A percentile compares a stretch with the other conserved stretches of the same genome.
Conservation (phyloP, 2,888 invertebrate genomes). For the Noctua janthina region DNA sequence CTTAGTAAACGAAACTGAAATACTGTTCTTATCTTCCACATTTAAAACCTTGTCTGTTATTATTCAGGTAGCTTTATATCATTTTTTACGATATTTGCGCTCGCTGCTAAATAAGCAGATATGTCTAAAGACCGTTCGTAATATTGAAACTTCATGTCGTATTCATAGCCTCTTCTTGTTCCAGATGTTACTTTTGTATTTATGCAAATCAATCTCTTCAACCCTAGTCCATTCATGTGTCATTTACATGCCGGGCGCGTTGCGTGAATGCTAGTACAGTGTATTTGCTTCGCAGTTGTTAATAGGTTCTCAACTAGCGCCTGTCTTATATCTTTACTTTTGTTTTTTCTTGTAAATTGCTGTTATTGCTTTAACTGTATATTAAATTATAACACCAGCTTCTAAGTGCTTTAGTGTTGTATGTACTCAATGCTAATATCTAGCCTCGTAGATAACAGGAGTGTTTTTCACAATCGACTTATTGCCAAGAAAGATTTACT, state of each 20-base stretch:
- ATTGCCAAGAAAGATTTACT: slow-evolving; percentile 85
- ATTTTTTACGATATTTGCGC: slow-evolving; percentile 35
- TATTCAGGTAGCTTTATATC: slow-evolving; percentile 28
- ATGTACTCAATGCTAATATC: slow-evolving; percentile 70
- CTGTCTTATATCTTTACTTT: slow-evolving; percentile 68
- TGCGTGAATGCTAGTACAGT: slow-evolving; percentile 52
- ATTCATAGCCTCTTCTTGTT: slow-evolving; percentile 54
- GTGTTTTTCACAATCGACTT: slow-evolving; percentile 85
- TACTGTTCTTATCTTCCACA: slow-evolving; percentile 52
- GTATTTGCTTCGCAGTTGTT: slow-evolving; percentile 49
- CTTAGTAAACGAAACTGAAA: slow-evolving; percentile 54
- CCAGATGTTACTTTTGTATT: slow-evolving; percentile 63
- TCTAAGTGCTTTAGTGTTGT: slow-evolving; percentile 72
- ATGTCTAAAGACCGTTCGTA: slow-evolving; percentile 36
- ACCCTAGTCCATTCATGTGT: slow-evolving; percentile 71
- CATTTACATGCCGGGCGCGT: slow-evolving; percentile 63
- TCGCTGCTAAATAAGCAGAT: slow-evolving; percentile 29
- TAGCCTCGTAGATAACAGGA: slow-evolving; percentile 73
- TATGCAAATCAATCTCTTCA: slow-evolving; percentile 68
- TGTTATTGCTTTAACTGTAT: slow-evolving; percentile 69
- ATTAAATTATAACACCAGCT: slow-evolving; percentile 68
- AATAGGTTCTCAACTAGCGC: slow-evolving; percentile 48
- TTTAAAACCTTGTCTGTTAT: slow-evolving; percentile 40
- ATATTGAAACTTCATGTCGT: slow-evolving; percentile 48
- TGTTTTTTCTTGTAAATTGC: slow-evolving; percentile 60